These are phyloP conservation scores for Amazona vittata DNA, from an alignment of 2,113 vertebrate species.

Conservation along the genomic window DNA sequence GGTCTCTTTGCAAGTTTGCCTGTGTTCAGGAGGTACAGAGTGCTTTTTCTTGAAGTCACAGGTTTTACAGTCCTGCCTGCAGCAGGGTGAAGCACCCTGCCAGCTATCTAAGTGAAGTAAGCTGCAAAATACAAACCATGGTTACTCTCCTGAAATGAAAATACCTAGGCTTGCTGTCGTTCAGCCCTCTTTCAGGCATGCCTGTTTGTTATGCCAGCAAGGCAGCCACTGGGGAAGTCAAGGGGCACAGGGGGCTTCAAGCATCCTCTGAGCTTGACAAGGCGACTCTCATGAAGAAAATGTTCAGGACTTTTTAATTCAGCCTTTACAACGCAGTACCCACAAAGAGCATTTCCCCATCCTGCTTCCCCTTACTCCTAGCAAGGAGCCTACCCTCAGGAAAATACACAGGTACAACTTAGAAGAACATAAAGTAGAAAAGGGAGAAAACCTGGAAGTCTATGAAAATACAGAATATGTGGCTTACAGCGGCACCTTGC, in stretches of 20 bases:
- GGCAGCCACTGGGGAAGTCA: not conserved
- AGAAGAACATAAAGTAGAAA: slow-evolving; percentile 8
- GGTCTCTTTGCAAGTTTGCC: not conserved
- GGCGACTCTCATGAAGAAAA: slow-evolving; percentile 11
- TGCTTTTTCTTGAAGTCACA: not conserved
- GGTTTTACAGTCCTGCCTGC: not conserved
- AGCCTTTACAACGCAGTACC: not conserved
- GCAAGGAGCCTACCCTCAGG: not conserved
- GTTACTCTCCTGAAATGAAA: not conserved
- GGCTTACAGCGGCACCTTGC: not conserved
- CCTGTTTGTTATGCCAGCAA: slow-evolving; percentile 55
- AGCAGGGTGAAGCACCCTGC: not conserved
- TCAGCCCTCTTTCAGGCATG: slow-evolving; percentile 36
- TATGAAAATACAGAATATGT: not conserved
- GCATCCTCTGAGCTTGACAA: not conserved
- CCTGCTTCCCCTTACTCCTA: not conserved
- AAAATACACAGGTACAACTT: not conserved
- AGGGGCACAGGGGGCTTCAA: not conserved
- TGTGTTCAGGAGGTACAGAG: not conserved
- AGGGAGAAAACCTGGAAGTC: slow-evolving; percentile 15
- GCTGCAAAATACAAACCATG: not conserved
- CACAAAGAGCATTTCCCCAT: not conserved
- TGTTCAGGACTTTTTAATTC: not conserved
- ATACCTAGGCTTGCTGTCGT: not conserved
- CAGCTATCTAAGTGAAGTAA: not conserved